A percentile compares a stretch with the other conserved stretches of the same genome.
Conservation (phyloP, 2,888 invertebrate species). For the Dicranocentrus wangi region DNA sequence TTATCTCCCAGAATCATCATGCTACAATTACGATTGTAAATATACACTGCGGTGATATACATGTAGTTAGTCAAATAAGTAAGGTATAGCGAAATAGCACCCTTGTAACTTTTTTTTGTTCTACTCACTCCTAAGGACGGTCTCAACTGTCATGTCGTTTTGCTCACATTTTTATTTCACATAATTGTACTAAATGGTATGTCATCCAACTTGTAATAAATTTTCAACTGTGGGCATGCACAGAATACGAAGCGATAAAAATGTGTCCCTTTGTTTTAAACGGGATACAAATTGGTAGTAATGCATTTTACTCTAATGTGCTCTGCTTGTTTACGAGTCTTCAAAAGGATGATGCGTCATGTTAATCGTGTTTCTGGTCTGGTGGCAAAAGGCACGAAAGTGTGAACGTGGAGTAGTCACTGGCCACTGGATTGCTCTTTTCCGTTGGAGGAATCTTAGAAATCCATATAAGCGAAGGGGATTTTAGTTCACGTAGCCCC, state of each 20-base stretch:
- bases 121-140: constrained; percentile 16
- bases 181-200: constrained; percentile 55
- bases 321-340: no score
- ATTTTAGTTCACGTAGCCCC: no score
- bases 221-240: constrained; percentile 13
- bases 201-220: constrained; percentile 47
- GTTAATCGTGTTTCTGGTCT: no score
- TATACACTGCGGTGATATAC: constrained; percentile 7
- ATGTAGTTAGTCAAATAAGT: constrained; percentile 20
- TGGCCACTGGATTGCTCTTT: no score
- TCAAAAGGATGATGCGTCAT: no score
- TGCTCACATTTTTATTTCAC: constrained; percentile 33
- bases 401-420: no score
- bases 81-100: constrained; percentile 15
- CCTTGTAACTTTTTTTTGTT: constrained; percentile 29
- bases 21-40: constrained; percentile 25
- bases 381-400: no score
- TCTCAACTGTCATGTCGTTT: constrained; percentile 18
- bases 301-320: background rate
- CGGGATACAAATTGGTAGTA: constrained; percentile 38
- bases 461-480: no score
- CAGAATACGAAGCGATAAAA: constrained; percentile 38
- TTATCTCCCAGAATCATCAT: constrained; percentile 41
- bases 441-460: no score
- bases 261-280: constrained; percentile 49